Evolutionary conservation across 2,888 invertebrate genomes (phyloP).

Genomic region (Dicranocentrus wangi): DNA sequence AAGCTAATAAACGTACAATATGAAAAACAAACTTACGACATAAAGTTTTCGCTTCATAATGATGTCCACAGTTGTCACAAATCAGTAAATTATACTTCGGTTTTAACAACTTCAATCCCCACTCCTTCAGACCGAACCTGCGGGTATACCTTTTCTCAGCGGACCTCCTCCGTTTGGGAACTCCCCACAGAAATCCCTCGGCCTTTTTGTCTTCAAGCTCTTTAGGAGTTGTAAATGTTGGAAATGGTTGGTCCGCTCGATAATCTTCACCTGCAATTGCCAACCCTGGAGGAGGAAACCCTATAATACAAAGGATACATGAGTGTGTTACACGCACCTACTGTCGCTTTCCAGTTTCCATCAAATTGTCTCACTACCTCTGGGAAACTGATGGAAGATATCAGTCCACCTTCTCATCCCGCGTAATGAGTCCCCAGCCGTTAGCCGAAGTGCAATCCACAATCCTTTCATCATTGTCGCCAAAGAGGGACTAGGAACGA

Average conservation of each 20-base stretch:
- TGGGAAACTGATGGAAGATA: conserved; percentile 35
- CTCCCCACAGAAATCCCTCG: conserved; percentile 87
- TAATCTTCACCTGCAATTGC: conserved; percentile 34
- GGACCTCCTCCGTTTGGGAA: conserved; percentile 85
- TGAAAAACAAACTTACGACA: conserved; percentile 81
- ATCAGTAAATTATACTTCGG: conserved; percentile 84
- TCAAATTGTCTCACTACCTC: conserved; percentile 24
- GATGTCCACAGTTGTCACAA: conserved; percentile 89
- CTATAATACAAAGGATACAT: conserved; percentile 9
- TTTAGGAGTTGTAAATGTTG: not conserved
- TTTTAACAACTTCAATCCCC: conserved; percentile 81
- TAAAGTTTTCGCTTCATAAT: conserved; percentile 84
- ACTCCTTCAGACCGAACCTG: conserved; percentile 82
- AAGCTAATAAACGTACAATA: not conserved
- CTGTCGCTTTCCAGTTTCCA: too few species aligned
- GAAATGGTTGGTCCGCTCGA: not conserved
- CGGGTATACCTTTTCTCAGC: conserved; percentile 84
- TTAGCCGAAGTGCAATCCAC: conserved; percentile 17
- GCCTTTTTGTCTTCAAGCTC: conserved; percentile 63
- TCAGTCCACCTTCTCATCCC: conserved; percentile 56
- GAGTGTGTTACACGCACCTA: not conserved
- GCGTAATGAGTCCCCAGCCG: conserved; percentile 26
- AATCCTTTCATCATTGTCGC: conserved; percentile 38
- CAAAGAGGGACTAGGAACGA: not conserved
- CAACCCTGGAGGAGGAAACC: conserved; percentile 51